Evolutionary conservation across 2,113 vertebrate species (phyloP).

Genomic region (Galeopterus variegatus): DNA sequence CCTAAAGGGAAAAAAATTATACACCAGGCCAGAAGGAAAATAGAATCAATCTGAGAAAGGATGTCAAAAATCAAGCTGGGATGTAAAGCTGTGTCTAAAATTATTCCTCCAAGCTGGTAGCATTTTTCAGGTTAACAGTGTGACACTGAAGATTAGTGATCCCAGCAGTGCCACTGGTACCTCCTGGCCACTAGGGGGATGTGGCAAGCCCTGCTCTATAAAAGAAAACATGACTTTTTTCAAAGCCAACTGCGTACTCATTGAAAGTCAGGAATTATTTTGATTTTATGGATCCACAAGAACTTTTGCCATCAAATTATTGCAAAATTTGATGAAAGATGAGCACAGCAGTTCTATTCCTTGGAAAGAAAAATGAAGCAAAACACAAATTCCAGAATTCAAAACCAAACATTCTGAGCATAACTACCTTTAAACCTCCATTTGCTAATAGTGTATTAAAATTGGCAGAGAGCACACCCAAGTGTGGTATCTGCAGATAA

Average conservation of each 20-base stretch:
- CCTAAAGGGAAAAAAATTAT: not conserved
- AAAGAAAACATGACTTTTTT: not conserved
- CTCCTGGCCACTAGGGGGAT: not conserved
- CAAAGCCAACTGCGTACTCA: not conserved
- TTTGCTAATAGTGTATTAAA: not conserved
- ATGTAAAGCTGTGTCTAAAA: not conserved
- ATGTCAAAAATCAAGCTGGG: not conserved
- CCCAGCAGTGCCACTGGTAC: not conserved
- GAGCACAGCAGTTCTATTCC: not conserved
- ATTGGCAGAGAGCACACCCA: not conserved
- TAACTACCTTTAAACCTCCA: not conserved
- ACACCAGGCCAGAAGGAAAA: not conserved
- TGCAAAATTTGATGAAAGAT: too few relatives aligned
- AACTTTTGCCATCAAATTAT: not conserved
- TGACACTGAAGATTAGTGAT: not conserved
- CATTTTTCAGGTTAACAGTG: not conserved
- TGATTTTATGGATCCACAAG: not conserved
- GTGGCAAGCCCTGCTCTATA: not conserved
- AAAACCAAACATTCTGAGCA: not conserved
- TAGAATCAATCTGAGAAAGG: not conserved
- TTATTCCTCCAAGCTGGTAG: not conserved
- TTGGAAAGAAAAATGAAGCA: conserved; percentile 31
- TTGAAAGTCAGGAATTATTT: not conserved
- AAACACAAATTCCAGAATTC: not conserved
- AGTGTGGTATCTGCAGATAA: not conserved